phyloP scores from a whole-genome alignment of 2,113 vertebrate species.

The Emydura subglobosa region DNA sequence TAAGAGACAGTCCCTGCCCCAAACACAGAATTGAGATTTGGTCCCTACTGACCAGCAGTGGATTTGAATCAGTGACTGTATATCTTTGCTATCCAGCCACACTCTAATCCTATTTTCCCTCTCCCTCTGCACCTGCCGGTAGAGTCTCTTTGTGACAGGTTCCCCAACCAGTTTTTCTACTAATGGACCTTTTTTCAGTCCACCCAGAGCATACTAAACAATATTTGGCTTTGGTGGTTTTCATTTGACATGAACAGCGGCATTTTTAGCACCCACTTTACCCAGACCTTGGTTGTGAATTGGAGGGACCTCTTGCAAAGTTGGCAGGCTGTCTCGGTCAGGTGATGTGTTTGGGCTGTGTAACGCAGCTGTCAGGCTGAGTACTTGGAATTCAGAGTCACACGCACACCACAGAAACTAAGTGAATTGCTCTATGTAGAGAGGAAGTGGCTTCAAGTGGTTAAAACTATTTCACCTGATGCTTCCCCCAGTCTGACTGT shows the following conservation, averaged over 20 bases:
- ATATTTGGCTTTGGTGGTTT: neutral
- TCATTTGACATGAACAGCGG: neutral
- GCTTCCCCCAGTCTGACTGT: neutral
- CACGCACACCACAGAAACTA: neutral
- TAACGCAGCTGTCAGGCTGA: neutral
- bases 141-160: neutral
- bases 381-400: neutral
- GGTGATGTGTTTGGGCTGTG: neutral
- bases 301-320: neutral
- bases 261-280: neutral
- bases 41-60: neutral
- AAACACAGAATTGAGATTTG: neutral
- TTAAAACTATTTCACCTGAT: neutral
- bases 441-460: neutral
- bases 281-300: neutral
- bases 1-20: neutral
- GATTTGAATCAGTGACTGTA: neutral
- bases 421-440: neutral
- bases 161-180: neutral
- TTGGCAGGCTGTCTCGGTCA: neutral
- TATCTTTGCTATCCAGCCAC: neutral
- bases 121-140: neutral
- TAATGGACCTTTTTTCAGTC: neutral
- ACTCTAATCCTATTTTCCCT: too few species aligned
- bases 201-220: neutral